Conservation (phyloP, 2,888 invertebrate genomes). For the Athalia circularis region DNA sequence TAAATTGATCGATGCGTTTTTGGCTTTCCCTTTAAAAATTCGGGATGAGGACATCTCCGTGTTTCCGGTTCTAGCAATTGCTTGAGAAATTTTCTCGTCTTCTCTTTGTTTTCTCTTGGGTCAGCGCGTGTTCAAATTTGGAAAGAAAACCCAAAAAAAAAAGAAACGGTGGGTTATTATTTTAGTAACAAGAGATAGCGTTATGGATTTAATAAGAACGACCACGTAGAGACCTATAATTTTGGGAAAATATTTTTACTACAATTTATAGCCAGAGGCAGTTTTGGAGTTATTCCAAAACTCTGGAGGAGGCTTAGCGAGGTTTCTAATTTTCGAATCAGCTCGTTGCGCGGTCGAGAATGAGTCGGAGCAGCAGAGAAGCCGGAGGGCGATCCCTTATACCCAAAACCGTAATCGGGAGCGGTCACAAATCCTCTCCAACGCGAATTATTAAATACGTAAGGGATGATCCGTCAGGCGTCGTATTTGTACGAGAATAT, state of each 20-base stretch:
- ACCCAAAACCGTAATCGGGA: conserved; percentile 32
- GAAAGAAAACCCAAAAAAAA: too few species aligned
- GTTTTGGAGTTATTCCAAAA: conserved; percentile 18
- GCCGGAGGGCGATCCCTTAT: neutral
- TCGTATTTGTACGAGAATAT: neutral
- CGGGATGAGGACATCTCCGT: too few species aligned
- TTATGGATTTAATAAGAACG: neutral
- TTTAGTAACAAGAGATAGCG: neutral
- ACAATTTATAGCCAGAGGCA: neutral
- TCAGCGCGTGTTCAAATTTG: too few species aligned
- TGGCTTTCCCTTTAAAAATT: neutral
- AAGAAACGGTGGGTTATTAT: neutral
- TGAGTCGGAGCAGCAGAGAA: neutral
- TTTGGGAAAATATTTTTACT: too few species aligned
- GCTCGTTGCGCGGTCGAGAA: neutral
- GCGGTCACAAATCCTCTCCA: conserved; percentile 41
- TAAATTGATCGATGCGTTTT: conserved; percentile 40
- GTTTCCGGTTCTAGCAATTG: too few species aligned
- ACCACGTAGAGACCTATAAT: too few species aligned
- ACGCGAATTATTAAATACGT: conserved; percentile 39
- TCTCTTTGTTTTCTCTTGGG: too few species aligned
- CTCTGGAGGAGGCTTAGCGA: neutral
- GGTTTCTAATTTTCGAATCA: conserved; percentile 33
- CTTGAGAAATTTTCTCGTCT: too few species aligned
- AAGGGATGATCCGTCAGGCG: conserved; percentile 44